These are phyloP conservation scores for Oedothorax gibbosus DNA, from an alignment of 1,140 invertebrate species.

Conservation along the genomic window DNA sequence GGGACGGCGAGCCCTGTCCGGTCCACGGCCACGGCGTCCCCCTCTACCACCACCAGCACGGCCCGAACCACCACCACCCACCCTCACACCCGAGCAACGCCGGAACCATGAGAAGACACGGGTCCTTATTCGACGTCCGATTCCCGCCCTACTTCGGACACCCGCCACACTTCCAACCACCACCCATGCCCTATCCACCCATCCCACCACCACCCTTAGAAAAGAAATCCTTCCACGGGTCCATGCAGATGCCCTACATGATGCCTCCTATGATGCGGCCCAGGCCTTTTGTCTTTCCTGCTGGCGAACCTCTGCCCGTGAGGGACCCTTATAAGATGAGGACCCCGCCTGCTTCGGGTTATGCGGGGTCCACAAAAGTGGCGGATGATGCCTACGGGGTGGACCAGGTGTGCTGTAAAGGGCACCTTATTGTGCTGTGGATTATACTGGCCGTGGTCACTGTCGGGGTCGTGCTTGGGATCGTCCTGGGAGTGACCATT, in stretches of 20 bases:
- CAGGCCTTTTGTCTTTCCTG: constrained; percentile 57
- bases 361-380: constrained; percentile 23
- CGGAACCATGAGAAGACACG: constrained; percentile 45
- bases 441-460: constrained; percentile 67
- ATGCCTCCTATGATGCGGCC: constrained; percentile 57
- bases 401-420: constrained; percentile 64
- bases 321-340: constrained; percentile 59
- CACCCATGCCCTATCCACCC: constrained; percentile 5
- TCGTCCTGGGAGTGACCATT: constrained; percentile 65
- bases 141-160: constrained; percentile 25
- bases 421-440: constrained; percentile 66
- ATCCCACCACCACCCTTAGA: constrained; percentile 34
- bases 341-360: constrained; percentile 48
- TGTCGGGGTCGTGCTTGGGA: constrained; percentile 66
- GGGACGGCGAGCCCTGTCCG: constrained; percentile 63
- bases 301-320: constrained; percentile 60
- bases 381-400: constrained; percentile 52
- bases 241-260: constrained; percentile 56
- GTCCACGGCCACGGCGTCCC: constrained; percentile 61
- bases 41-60: constrained; percentile 34
- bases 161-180: constrained; percentile 8
- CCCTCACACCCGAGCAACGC: constrained; percentile 17
- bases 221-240: constrained; percentile 61
- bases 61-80: neutral
- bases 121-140: constrained; percentile 56